Base-by-base conservation (phyloP, 2,797 vertebrate genomes). In the Semotilus atromaculatus region DNA sequence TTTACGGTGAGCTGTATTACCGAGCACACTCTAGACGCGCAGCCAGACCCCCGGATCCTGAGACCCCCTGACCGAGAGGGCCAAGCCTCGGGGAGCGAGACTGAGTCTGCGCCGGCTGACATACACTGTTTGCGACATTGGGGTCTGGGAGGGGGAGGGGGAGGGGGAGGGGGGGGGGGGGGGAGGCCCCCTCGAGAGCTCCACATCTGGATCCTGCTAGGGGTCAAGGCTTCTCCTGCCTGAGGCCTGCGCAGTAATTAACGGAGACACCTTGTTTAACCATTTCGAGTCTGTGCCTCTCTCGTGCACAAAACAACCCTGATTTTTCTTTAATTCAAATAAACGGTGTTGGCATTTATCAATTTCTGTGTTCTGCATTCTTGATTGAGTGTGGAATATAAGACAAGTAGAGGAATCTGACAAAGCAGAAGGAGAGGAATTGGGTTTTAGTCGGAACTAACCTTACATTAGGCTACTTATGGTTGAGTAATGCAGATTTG, bases 151-250 rank as follows among this genome's bases (percentile, higher is more conserved):
- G 89, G 91, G 77, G 90, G 90, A 91, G 86, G 92, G 48, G 86
- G 31, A 3, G 31, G 94, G 94, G 94, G 91, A 16, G 87, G 88
- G 89, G 91, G 77, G 90, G 88, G 89, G 91, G 58, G 90, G 90
- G 92, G 88, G 92, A 92, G 93, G 92, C 94, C 92, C 94, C 97
- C 97, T 94, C 89, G 97, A 96, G 97, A 97, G 94, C 93, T 78
- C 95, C 96, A 99, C 98, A 99, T 99, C 98, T 99, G 98, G 98
- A 98, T 97, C 96, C 96, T 96, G 97, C 97, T 97, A 97, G 95
- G 97, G 97, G 98, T 98, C 98, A 99, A 97, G 96, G 96, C 96
- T 96, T 96, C 96, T 96, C 95, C 95, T 94, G 97, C 97, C 97
- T 95, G 96, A 94, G 97, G 98, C 98, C 97, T 97, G 94, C 93